These are phyloP conservation scores for Leiothrix lutea DNA, from an alignment of 2,113 vertebrate genomes.

Conservation along the genomic window DNA sequence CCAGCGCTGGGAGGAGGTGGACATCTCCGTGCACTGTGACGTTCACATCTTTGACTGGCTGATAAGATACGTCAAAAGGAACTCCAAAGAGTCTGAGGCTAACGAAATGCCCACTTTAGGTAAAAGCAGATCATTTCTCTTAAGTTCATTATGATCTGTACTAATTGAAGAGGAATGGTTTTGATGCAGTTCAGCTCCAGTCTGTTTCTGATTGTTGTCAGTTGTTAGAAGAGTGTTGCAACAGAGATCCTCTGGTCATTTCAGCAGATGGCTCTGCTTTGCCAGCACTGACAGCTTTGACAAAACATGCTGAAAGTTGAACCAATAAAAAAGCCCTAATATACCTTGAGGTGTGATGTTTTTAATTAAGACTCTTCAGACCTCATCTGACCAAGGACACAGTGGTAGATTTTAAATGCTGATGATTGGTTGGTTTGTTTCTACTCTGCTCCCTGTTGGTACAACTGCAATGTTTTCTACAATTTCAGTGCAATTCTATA, in stretches of 20 bases:
- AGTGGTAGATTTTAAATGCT: not conserved
- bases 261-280: not conserved
- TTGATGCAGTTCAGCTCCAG: not conserved
- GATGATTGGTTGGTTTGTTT: not conserved
- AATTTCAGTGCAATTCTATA: not conserved
- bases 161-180: not conserved
- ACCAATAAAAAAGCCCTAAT: not conserved
- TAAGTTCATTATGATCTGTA: not conserved
- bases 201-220: not conserved
- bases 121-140: slow-evolving; percentile 67
- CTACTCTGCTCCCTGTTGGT: not conserved
- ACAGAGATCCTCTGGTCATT: not conserved
- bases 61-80: slow-evolving; percentile 94
- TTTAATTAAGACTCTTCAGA: not conserved
- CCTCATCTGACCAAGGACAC: not conserved
- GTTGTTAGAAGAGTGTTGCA: not conserved
- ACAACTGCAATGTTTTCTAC: not conserved
- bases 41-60: slow-evolving; percentile 98
- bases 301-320: not conserved
- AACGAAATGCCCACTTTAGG: slow-evolving; percentile 87
- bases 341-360: not conserved
- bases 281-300: not conserved
- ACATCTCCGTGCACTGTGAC: slow-evolving; percentile 97
- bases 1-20: slow-evolving; percentile 97
- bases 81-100: slow-evolving; percentile 75